Evolutionary conservation across 2,888 invertebrate genomes (phyloP).

Genomic region (Rhagonycha lutea): DNA sequence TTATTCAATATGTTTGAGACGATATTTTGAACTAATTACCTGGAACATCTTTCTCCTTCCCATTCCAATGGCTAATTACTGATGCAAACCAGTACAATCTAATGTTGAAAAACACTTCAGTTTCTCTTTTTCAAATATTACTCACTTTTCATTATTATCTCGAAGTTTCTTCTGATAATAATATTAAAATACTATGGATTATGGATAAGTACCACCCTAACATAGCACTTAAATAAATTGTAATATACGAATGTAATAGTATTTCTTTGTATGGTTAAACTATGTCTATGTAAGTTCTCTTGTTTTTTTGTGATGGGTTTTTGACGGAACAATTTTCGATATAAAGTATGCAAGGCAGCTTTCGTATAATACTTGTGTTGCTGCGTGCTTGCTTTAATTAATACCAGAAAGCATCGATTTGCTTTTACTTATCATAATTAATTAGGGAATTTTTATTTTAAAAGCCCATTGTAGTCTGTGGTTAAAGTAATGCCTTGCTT

Average conservation of each 20-base stretch:
- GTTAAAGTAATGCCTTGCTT: background rate
- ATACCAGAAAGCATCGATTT: slow-evolving; percentile 51
- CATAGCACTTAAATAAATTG: background rate
- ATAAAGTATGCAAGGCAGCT: slow-evolving; percentile 44
- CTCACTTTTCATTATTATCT: too few relatives aligned
- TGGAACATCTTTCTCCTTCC: too few relatives aligned
- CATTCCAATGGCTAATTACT: too few relatives aligned
- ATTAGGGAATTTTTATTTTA: slow-evolving; percentile 47
- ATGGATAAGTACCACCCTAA: background rate
- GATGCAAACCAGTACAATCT: too few relatives aligned
- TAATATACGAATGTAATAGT: background rate
- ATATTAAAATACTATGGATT: background rate
- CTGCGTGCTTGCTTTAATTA: slow-evolving; percentile 52
- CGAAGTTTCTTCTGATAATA: too few relatives aligned
- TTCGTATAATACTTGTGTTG: slow-evolving; percentile 31
- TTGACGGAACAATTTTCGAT: slow-evolving; percentile 47
- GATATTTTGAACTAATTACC: too few relatives aligned
- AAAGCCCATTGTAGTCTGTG: slow-evolving; percentile 38
- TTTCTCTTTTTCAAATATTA: too few relatives aligned
- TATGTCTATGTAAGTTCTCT: slow-evolving; percentile 10
- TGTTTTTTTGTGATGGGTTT: slow-evolving; percentile 26
- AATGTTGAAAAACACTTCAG: too few relatives aligned
- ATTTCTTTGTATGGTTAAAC: slow-evolving; percentile 5
- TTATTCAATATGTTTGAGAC: too few relatives aligned
- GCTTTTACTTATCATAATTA: slow-evolving; percentile 54